Base-by-base conservation (phyloP, 2,888 invertebrate genomes). In the Drosophila melanosoma region DNA sequence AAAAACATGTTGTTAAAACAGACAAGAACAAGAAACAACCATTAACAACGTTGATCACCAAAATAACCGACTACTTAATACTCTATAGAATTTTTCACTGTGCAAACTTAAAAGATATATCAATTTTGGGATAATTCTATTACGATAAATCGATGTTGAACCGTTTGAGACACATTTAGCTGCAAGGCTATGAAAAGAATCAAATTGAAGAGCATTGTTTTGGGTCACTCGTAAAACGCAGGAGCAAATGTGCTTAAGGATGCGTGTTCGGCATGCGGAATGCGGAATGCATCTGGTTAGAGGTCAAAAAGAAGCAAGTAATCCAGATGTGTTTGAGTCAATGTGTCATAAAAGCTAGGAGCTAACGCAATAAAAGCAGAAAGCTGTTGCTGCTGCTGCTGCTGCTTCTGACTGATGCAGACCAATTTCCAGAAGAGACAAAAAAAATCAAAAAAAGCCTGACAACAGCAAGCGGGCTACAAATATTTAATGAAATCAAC, bases 401-500 rank as follows among this genome's bases (percentile, higher is more conserved):
- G 45, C 20, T 23, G 20, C 12, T 20, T 20, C 59, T 52, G 71
- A 76, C 40, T 76, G 66, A 72, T 74, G 81, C 81, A 70, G 75
- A 78, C 75, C 75, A 78, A 81, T 81, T 81, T 74, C 68, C 12
- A 56, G 26, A n/a, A 12, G 4, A n/a, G n/a, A 17, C 36, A 54
- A 17, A 23, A 53, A n/a, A 51, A 75, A 1, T 40, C 1, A 40
- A 51, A 32, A 62, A 60, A 58, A 61, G 62, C 61, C 69, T 76
- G 79, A 88, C 81, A 83, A 78, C 70, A 42, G 62, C 69, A 56
- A 65, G 57, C 36, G 70, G 71, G 80, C 76, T 62, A 81, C 88
- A 87, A 85, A 87, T 87, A 90, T 90, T 87, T 90, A 90, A 87
- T 90, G 90, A 87, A 87, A 90, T 87, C 90, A 86, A 75, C 69